Conservation (phyloP, 2,888 invertebrate species). For the Formica aserva region DNA sequence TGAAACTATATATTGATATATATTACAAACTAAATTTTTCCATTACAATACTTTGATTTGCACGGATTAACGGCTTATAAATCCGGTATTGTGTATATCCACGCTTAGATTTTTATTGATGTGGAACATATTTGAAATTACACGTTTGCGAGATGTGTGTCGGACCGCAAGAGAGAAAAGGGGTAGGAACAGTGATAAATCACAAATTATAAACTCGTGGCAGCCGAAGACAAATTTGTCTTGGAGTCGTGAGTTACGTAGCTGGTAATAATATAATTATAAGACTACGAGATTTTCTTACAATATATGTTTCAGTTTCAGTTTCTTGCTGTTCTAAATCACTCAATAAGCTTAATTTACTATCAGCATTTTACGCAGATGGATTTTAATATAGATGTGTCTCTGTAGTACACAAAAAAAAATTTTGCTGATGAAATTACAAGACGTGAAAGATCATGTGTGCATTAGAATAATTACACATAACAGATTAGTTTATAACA, state of each 20-base stretch:
- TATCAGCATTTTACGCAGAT: conserved; percentile 44
- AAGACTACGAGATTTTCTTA: conserved; percentile 77
- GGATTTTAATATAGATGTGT: conserved; percentile 68
- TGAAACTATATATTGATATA: neutral
- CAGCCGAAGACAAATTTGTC: conserved; percentile 82
- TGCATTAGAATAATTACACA: conserved; percentile 12
- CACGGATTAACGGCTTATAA: neutral
- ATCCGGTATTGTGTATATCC: neutral
- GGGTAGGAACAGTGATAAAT: conserved; percentile 80
- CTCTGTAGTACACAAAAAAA: neutral
- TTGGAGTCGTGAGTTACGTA: conserved; percentile 81
- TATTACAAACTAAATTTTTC: neutral
- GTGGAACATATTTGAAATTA: conserved; percentile 72
- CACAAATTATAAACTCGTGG: conserved; percentile 82
- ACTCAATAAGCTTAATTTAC: conserved; percentile 69
- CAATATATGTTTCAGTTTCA: conserved; percentile 76
- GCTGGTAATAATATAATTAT: conserved; percentile 84
- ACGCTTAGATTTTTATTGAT: conserved; percentile 28
- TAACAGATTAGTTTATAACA: neutral
- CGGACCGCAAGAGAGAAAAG: conserved; percentile 65
- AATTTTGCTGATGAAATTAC: neutral
- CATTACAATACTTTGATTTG: neutral
- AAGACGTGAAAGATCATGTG: neutral
- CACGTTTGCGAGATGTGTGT: conserved; percentile 64
- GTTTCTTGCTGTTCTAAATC: conserved; percentile 69